phyloP scores from a whole-genome alignment of 64 coral and sea anemone species.

The Astreopora myriophthalma region DNA sequence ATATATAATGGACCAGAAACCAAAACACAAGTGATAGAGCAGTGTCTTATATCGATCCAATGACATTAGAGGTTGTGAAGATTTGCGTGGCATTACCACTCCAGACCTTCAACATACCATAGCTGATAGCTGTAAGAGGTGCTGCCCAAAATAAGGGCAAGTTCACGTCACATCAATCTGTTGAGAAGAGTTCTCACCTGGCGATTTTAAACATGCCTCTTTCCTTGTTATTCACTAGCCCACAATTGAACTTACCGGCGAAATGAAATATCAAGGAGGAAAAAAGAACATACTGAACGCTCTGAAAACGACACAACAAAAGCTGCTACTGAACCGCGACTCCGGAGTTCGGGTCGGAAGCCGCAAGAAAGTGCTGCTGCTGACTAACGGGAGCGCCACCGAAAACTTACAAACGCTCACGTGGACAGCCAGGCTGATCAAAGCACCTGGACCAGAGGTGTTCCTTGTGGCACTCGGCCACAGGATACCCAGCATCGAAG shows the following conservation, averaged over 20 bases:
- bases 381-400: conserved; percentile 20
- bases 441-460: background rate
- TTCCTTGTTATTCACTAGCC: background rate
- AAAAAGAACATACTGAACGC: conserved; percentile 40
- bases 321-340: background rate
- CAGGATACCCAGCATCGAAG: conserved; percentile 43
- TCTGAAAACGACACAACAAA: conserved; percentile 11
- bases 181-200: background rate
- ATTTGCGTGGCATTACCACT: too few relatives aligned
- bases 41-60: too few relatives aligned
- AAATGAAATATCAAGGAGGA: conserved; percentile 29
- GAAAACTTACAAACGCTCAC: background rate
- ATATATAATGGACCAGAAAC: too few relatives aligned
- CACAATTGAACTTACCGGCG: background rate
- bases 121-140: too few relatives aligned
- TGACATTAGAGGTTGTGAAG: too few relatives aligned
- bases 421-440: background rate
- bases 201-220: background rate
- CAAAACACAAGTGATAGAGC: too few relatives aligned
- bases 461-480: conserved; percentile 52
- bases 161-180: too few relatives aligned
- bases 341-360: conserved; percentile 25
- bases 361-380: conserved; percentile 29
- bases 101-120: too few relatives aligned
- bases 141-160: too few relatives aligned